A percentile compares a stretch with the other conserved stretches of the same genome.
These are phyloP conservation scores for Proisotoma minuta DNA, from an alignment of 2,888 invertebrate genomes.

Conservation along the genomic window DNA sequence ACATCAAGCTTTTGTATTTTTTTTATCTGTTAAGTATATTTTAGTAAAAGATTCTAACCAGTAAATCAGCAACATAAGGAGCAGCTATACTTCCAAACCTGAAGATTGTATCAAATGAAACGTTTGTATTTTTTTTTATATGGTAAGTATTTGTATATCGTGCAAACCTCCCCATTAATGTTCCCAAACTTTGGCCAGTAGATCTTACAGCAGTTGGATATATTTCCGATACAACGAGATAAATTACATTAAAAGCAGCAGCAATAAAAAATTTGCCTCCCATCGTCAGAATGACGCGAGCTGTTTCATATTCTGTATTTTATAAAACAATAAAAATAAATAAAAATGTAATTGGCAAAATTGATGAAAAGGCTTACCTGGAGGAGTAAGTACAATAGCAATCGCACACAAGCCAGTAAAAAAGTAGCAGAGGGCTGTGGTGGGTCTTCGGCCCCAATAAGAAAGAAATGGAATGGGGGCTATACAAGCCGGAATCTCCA, in stretches of 20 bases:
- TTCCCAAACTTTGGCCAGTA: slow-evolving; percentile 28
- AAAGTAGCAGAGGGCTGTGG: slow-evolving; percentile 21
- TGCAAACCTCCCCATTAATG: slow-evolving; percentile 40
- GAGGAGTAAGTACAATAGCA: slow-evolving; percentile 32
- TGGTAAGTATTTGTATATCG: no score
- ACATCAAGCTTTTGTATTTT: background rate
- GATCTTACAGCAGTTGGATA: slow-evolving; percentile 39
- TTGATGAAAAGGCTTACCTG: slow-evolving; percentile 14
- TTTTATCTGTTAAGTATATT: background rate
- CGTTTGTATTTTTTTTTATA: no score
- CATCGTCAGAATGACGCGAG: slow-evolving; percentile 35
- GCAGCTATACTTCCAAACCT: slow-evolving; percentile 40
- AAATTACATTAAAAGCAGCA: slow-evolving; percentile 34
- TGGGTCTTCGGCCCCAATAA: slow-evolving; percentile 35
- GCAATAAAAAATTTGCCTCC: slow-evolving; percentile 41
- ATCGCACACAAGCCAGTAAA: slow-evolving; percentile 35
- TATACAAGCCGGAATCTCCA: slow-evolving; percentile 40
- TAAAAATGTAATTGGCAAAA: background rate
- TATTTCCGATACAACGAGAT: slow-evolving; percentile 38
- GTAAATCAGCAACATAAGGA: slow-evolving; percentile 37
- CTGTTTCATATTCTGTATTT: slow-evolving; percentile 17
- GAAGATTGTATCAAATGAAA: no score
- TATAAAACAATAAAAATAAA: background rate
- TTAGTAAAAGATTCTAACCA: slow-evolving; percentile 23
- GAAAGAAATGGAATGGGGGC: slow-evolving; percentile 31